Evolutionary conservation across 2,888 invertebrate species (phyloP).

Genomic region (Pollenia angustigena): DNA sequence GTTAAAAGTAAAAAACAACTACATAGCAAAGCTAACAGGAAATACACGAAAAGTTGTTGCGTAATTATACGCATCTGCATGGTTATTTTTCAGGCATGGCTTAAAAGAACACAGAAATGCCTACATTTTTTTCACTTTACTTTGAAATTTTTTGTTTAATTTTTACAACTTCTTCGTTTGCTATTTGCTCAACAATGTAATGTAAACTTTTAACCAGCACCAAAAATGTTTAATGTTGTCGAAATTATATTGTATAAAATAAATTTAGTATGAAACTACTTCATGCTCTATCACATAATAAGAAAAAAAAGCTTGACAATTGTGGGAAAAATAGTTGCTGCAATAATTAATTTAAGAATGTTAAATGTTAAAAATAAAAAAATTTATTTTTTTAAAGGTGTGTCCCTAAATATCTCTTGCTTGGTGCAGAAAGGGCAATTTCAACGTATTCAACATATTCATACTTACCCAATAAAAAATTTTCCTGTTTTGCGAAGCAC

Average conservation of each 20-base stretch:
- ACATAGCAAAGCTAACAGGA: slow-evolving; percentile 66
- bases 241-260: slow-evolving; percentile 62
- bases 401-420: too few species aligned
- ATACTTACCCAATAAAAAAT: too few species aligned
- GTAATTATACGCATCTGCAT: slow-evolving; percentile 70
- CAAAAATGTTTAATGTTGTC: slow-evolving; percentile 67
- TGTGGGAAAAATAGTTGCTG: not conserved
- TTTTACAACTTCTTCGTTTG: slow-evolving; percentile 27
- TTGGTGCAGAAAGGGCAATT: too few species aligned
- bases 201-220: slow-evolving; percentile 63
- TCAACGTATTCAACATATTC: too few species aligned
- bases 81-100: slow-evolving; percentile 49
- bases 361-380: too few species aligned
- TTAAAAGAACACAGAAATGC: slow-evolving; percentile 57
- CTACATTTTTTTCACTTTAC: slow-evolving; percentile 36
- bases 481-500: too few species aligned
- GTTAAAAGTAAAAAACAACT: slow-evolving; percentile 21
- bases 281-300: slow-evolving; percentile 32
- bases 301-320: not conserved
- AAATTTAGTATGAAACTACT: slow-evolving; percentile 60
- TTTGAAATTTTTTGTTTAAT: not conserved
- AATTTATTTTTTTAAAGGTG: too few species aligned
- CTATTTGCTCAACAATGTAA: slow-evolving; percentile 43
- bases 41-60: slow-evolving; percentile 70
- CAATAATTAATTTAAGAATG: too few species aligned